These are phyloP conservation scores for Drosophila quinaria DNA, from an alignment of 2,888 invertebrate species.

Conservation along the genomic window DNA sequence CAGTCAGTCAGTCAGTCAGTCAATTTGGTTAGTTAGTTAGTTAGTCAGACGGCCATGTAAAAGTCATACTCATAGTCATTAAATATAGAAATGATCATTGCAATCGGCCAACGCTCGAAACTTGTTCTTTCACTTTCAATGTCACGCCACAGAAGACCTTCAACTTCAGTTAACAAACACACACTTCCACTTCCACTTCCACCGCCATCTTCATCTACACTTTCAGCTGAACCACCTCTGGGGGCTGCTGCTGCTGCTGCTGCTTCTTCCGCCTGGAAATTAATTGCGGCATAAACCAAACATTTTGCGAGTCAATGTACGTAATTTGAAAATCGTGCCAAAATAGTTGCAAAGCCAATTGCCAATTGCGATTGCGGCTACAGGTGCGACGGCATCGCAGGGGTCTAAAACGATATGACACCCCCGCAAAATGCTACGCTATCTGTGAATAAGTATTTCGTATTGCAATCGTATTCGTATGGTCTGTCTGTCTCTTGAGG, in stretches of 20 bases:
- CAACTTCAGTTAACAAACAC: conserved; percentile 59
- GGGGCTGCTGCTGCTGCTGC: conserved; percentile 45
- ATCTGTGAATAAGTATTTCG: conserved; percentile 51
- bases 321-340: conserved; percentile 81
- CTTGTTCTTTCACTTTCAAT: conserved; percentile 82
- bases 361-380: conserved; percentile 55
- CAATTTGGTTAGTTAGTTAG: conserved; percentile 15
- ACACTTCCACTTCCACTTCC: conserved; percentile 20
- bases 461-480: conserved; percentile 27
- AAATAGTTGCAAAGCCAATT: conserved; percentile 75
- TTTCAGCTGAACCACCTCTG: conserved; percentile 34
- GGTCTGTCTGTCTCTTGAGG: conserved; percentile 3
- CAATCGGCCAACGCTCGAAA: conserved; percentile 51
- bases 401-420: conserved; percentile 63
- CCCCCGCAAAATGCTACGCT: conserved; percentile 64
- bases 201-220: conserved; percentile 24
- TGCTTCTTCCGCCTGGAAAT: conserved; percentile 78
- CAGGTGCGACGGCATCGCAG: conserved; percentile 52
- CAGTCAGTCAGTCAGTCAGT: conserved; percentile 28
- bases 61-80: conserved; percentile 68
- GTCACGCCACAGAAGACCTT: conserved; percentile 78
- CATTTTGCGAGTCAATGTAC: conserved; percentile 81
- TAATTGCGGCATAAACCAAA: conserved; percentile 81
- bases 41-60: conserved; percentile 43
- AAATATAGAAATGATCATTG: conserved; percentile 69